Percentiles rank a stretch among this genome's conserved stretches.
phyloP scores from a whole-genome alignment of 2,113 vertebrate species.

The Lepus timidus region DNA sequence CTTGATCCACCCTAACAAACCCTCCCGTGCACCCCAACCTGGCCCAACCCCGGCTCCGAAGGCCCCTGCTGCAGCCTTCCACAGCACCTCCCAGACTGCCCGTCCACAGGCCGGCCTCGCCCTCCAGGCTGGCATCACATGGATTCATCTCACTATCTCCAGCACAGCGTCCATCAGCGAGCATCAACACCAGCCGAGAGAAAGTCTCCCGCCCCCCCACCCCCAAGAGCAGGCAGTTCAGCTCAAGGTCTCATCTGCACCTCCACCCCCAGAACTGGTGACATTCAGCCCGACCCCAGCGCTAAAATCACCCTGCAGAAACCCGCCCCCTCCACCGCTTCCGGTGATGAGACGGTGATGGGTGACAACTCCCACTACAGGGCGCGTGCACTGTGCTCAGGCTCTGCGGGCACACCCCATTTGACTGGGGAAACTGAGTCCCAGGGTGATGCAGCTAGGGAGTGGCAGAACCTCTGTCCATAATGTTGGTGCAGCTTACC shows the following conservation, averaged over 20 bases:
- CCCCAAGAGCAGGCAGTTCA: not conserved
- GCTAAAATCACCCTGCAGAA: not conserved
- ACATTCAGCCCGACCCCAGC: not conserved
- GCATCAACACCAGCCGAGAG: not conserved
- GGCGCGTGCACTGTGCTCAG: not conserved
- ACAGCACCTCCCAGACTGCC: not conserved
- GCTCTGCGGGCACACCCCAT: not conserved
- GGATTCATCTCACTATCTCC: slow-evolving; percentile 36
- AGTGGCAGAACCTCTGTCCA: slow-evolving; percentile 5
- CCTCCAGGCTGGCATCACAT: not conserved
- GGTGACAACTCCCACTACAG: not conserved
- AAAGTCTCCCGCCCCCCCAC: not conserved
- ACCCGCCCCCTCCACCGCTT: not conserved
- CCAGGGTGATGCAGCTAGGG: not conserved
- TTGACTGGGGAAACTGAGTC: slow-evolving; percentile 23
- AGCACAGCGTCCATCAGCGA: not conserved
- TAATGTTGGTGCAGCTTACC: not conserved
- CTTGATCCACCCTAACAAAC: not conserved
- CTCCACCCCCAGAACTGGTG: not conserved
- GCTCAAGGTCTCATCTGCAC: not conserved
- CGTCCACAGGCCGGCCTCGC: not conserved
- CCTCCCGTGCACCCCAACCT: no score
- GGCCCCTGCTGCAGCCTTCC: not conserved
- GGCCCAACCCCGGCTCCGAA: not conserved
- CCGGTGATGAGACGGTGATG: not conserved